These are phyloP conservation scores for Taxidea taxus DNA, from an alignment of 2,113 vertebrate species.

Conservation along the genomic window DNA sequence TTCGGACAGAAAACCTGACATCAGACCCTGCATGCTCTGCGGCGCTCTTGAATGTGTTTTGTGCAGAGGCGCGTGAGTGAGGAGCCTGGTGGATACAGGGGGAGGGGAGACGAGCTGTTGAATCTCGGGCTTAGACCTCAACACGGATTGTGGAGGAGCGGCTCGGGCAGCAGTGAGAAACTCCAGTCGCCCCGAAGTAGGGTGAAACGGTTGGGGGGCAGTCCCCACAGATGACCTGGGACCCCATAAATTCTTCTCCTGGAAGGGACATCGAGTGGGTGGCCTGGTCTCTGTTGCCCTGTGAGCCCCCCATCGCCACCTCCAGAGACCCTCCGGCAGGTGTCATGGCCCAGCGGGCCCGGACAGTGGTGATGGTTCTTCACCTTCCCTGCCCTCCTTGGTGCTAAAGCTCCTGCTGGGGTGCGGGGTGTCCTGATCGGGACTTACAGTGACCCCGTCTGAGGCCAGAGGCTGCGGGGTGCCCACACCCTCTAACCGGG, in stretches of 20 bases:
- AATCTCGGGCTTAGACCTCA: background rate
- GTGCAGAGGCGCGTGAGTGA: background rate
- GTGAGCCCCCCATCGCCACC: background rate
- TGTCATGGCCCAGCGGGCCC: background rate
- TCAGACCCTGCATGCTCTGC: slow-evolving; percentile 70
- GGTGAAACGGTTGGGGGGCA: background rate
- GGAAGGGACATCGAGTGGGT: background rate
- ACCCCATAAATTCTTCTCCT: background rate
- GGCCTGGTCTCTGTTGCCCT: background rate
- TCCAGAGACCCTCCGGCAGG: background rate
- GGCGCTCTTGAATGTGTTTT: slow-evolving; percentile 72
- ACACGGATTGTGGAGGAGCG: background rate
- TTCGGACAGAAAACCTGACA: slow-evolving; percentile 78
- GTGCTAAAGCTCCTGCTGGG: background rate
- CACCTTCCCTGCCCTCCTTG: background rate
- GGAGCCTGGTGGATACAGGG: slow-evolving; percentile 61
- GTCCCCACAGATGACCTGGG: background rate
- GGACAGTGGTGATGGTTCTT: background rate
- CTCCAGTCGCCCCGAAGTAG: background rate
- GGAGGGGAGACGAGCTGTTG: background rate
- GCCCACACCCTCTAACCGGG: fast-evolving
- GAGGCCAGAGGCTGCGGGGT: background rate
- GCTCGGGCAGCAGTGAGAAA: fast-evolving
- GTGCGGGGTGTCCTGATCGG: background rate
- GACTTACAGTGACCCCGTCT: background rate